Evolutionary conservation across 2,113 vertebrate species (phyloP).

Genomic region (Megaleporinus macrocephalus): DNA sequence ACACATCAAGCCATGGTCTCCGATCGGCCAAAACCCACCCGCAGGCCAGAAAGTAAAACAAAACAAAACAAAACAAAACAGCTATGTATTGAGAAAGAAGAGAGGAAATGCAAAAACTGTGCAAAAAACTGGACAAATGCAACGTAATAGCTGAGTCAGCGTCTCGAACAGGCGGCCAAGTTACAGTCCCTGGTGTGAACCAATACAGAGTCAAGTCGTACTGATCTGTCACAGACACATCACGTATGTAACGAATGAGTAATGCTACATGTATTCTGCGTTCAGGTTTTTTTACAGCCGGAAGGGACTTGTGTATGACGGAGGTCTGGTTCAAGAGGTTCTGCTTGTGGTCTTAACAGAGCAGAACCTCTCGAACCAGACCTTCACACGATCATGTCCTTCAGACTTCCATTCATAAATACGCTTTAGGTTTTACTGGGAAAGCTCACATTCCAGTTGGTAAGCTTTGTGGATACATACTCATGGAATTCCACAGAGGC

Average conservation of each 20-base stretch:
- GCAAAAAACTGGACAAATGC: slow-evolving; percentile 16
- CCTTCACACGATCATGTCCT: not conserved
- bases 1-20: slow-evolving; percentile 72
- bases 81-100: slow-evolving; percentile 3
- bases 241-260: not conserved
- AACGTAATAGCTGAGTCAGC: slow-evolving; percentile 1
- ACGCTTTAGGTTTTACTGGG: too few relatives aligned
- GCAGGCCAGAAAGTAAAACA: slow-evolving; percentile 12
- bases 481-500: too few relatives aligned
- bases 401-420: too few relatives aligned
- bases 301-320: not conserved
- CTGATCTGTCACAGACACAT: not conserved
- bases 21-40: slow-evolving; percentile 42
- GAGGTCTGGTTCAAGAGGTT: not conserved
- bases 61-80: not conserved
- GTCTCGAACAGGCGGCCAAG: slow-evolving; percentile 19
- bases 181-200: slow-evolving; percentile 22
- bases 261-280: slow-evolving; percentile 44
- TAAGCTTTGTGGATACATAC: too few relatives aligned
- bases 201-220: slow-evolving; percentile 5
- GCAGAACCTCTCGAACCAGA: not conserved
- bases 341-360: too few relatives aligned
- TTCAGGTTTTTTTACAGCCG: not conserved
- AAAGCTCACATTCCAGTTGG: not conserved
- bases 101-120: slow-evolving; percentile 8